Conservation (phyloP, 1,140 invertebrate species). For the Drosophila mayri region DNA sequence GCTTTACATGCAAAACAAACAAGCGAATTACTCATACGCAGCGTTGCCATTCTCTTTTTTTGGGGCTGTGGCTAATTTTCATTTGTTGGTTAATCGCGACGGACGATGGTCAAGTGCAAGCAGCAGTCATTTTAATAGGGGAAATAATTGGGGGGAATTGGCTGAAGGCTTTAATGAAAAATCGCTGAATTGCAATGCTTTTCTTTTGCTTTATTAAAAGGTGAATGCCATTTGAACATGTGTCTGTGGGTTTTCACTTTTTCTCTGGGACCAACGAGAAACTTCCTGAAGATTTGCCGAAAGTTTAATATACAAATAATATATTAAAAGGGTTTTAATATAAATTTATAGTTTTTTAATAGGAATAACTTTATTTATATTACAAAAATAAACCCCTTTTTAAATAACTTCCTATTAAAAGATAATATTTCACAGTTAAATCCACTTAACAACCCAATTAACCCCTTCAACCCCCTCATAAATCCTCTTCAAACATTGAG, state of each 20-base stretch:
- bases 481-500: neutral
- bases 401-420: neutral
- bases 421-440: neutral
- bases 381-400: neutral
- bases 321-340: neutral
- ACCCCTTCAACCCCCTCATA: neutral
- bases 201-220: slow-evolving; percentile 46
- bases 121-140: slow-evolving; percentile 44
- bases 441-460: neutral
- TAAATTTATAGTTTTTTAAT: neutral
- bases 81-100: neutral
- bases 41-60: slow-evolving; percentile 25
- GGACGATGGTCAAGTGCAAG: slow-evolving; percentile 52
- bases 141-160: slow-evolving; percentile 53
- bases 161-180: slow-evolving; percentile 66
- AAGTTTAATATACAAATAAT: neutral
- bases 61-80: slow-evolving; percentile 10
- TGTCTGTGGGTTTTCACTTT: slow-evolving; percentile 16
- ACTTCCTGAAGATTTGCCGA: slow-evolving; percentile 54
- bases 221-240: slow-evolving; percentile 63
- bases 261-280: slow-evolving; percentile 12
- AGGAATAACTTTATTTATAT: neutral
- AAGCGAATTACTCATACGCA: slow-evolving; percentile 66
- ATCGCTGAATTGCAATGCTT: slow-evolving; percentile 53
- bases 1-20: slow-evolving; percentile 58